Evolutionary conservation across 2,888 invertebrate genomes (phyloP).

Genomic region (Cephonodes hylas): DNA sequence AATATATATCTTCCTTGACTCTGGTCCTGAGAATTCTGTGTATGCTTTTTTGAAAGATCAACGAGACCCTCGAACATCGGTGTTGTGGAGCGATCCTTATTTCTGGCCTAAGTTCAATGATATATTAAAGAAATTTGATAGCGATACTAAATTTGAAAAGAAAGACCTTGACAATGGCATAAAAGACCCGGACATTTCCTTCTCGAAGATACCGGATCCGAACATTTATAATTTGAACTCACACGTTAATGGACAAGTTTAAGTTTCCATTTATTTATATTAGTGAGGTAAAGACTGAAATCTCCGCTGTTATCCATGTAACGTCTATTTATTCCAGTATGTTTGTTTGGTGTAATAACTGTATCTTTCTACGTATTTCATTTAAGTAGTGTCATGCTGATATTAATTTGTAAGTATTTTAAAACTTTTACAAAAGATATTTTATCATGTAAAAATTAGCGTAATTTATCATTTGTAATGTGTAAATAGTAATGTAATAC

Average conservation of each 20-base stretch:
- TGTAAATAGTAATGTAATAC: constrained; percentile 30
- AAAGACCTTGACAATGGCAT: constrained; percentile 24
- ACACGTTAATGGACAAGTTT: constrained; percentile 64
- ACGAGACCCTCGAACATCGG: constrained; percentile 53
- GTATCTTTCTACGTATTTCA: constrained; percentile 20
- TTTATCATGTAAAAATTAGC: constrained; percentile 53
- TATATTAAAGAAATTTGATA: constrained; percentile 30
- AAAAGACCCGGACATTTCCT: constrained; percentile 38
- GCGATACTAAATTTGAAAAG: not conserved
- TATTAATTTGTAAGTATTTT: constrained; percentile 36
- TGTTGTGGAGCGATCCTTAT: constrained; percentile 65
- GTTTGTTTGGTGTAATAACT: constrained; percentile 29
- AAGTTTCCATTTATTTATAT: constrained; percentile 52
- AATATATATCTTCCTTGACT: constrained; percentile 64
- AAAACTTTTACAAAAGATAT: constrained; percentile 53
- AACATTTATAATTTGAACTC: constrained; percentile 47
- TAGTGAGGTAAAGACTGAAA: constrained; percentile 79
- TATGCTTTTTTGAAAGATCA: constrained; percentile 70
- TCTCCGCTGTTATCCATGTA: constrained; percentile 48
- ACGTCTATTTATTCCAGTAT: constrained; percentile 28
- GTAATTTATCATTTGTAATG: constrained; percentile 35
- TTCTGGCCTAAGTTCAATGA: constrained; percentile 60
- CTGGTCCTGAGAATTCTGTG: constrained; percentile 68
- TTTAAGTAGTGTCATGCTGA: constrained; percentile 23
- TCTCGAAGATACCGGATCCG: constrained; percentile 47